phyloP scores from a whole-genome alignment of 2,888 invertebrate species.

The Aphidius colemani region DNA sequence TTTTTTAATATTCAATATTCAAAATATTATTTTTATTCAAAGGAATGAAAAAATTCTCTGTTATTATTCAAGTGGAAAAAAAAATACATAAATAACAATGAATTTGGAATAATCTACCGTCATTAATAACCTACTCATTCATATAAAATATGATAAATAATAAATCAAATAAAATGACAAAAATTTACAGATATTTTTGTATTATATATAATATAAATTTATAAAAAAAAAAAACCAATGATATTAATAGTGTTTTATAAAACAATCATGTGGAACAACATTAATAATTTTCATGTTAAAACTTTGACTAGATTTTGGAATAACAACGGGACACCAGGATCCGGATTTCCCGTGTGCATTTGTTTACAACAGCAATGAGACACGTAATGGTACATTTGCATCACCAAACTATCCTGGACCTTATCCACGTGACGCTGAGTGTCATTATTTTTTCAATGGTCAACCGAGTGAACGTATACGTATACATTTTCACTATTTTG shows the following conservation, averaged over 20 bases:
- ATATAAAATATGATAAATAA: conserved; percentile 10
- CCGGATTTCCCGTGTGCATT: conserved; percentile 84
- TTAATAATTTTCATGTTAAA: conserved; percentile 24
- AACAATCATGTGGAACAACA: conserved; percentile 15
- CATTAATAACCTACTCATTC: no score
- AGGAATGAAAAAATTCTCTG: no score
- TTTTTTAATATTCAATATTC: no score
- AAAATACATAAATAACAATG: neutral
- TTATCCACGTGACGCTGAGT: conserved; percentile 87
- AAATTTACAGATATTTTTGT: no score
- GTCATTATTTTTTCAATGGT: conserved; percentile 90
- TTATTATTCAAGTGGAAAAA: neutral
- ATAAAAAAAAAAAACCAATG: conserved; percentile 3
- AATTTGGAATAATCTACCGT: neutral
- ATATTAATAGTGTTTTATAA: conserved; percentile 5
- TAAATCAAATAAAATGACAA: neutral
- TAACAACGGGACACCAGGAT: conserved; percentile 79
- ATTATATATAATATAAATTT: no score
- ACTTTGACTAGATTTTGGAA: conserved; percentile 80
- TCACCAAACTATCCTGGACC: conserved; percentile 91
- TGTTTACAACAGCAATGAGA: conserved; percentile 81
- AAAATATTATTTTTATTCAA: no score
- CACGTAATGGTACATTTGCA: conserved; percentile 79
- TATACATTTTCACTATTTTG: conserved; percentile 87
- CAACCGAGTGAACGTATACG: conserved; percentile 77